These are phyloP conservation scores for Drosophila lacertosa DNA, from an alignment of 1,140 invertebrate species.

Conservation along the genomic window DNA sequence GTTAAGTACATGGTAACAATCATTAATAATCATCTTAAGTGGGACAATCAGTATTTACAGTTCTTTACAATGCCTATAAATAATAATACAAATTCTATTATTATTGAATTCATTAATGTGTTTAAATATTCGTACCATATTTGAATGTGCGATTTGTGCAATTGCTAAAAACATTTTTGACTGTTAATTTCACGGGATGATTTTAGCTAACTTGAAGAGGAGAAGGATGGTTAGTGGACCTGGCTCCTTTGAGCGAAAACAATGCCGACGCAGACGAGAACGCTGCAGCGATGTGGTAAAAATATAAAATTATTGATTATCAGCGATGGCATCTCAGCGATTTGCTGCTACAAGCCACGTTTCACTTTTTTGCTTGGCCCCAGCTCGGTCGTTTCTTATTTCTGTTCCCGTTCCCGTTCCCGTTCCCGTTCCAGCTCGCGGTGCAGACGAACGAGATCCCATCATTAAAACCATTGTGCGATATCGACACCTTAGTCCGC, in stretches of 20 bases:
- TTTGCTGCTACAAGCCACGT: conserved; percentile 68
- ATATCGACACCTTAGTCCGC: conserved; percentile 76
- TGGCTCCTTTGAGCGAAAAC: conserved; percentile 29
- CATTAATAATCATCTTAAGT: no score
- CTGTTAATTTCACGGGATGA: not conserved
- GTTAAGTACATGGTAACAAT: no score
- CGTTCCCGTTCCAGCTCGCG: not conserved
- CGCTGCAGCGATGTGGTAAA: conserved; percentile 55
- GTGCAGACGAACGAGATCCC: conserved; percentile 52
- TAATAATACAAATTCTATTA: no score
- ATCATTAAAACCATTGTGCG: conserved; percentile 82
- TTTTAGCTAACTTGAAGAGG: not conserved
- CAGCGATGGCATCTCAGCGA: conserved; percentile 74
- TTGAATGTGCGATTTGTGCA: no score
- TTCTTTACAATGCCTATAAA: no score
- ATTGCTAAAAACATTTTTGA: not conserved
- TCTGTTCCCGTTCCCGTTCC: conserved; percentile 1
- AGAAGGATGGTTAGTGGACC: not conserved
- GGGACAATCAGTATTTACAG: no score
- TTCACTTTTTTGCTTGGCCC: conserved; percentile 42
- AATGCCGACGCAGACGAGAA: conserved; percentile 32
- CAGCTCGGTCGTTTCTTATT: conserved; percentile 13
- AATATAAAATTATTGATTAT: conserved; percentile 83
- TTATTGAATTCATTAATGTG: no score
- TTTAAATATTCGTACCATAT: no score